Evolutionary conservation across 2,888 invertebrate genomes (phyloP), one percentile per base, ranked within the genome.

Genomic region (Eubasilissa splendida): DNA sequence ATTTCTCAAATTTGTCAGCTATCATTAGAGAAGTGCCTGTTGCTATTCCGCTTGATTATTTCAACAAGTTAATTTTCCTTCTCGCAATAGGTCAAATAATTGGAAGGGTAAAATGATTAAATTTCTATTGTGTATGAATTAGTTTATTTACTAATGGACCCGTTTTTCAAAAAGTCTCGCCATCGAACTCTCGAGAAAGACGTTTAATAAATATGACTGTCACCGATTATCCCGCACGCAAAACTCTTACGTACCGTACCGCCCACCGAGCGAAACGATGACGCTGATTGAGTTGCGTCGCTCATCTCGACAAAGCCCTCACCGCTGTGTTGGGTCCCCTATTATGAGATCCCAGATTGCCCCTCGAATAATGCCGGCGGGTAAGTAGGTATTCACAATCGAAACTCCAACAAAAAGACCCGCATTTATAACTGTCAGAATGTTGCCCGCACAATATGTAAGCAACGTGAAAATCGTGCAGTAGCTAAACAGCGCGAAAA

Each of bases 351-450:
- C 31, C 11, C 8, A 65, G 10, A 65, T 33, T 65, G 31, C 33
- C 33, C 42, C 65, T 22, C 12, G 65, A 10, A 65, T 65, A 60
- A 60, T 12, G 31, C 63, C 31, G 12, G 11, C 31, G 9, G 63
- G 11, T 11, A 60, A 60, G 10, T 8, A 4, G 11, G 22, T 33
- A 33, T 3, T 33, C 63, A 12, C 76, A 76, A 65, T 76, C 42
- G 65, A 56, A 56, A 76, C 63, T 76, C 53, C 65, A 63, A 76
- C 76, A 76, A 76, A 75, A 76, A 65, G 65, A 31, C 65, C 53
- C 76, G 76, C 76, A 76, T 76, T 76, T 76, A 76, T 76, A 42
- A 76, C 76, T 76, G 76, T 76, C 76, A 76, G 22, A 76, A 53
- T 76, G 60, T 53, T 65, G 22, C 11, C 65, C 76, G 50, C 54